Conservation (phyloP, 64 coral and sea anemone genomes). For the Actinia tenebrosa region DNA sequence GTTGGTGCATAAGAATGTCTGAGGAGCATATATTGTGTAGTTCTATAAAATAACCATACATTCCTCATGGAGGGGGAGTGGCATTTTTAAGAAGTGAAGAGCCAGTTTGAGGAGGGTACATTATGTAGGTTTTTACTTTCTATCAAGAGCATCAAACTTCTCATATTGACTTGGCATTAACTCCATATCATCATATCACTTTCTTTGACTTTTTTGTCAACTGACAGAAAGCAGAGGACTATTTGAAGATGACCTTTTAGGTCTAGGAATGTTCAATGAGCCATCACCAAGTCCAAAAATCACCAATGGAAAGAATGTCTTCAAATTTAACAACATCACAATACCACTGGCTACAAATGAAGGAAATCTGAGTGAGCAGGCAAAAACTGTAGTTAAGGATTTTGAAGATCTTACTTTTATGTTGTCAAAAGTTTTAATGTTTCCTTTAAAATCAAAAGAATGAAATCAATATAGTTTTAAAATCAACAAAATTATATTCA, state of each 20-base stretch:
- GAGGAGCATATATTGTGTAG: too few species aligned
- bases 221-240: slow-evolving; percentile 48
- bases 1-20: too few species aligned
- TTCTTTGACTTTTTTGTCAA: too few species aligned
- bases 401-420: slow-evolving; percentile 95
- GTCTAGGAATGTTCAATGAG: slow-evolving; percentile 60
- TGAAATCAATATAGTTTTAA: neutral
- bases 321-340: slow-evolving; percentile 63
- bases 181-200: too few species aligned
- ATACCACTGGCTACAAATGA: slow-evolving; percentile 53
- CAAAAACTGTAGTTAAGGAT: slow-evolving; percentile 56
- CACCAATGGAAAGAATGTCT: slow-evolving; percentile 51
- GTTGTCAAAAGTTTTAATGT: slow-evolving; percentile 89
- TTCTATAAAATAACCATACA: too few species aligned
- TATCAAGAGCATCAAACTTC: too few species aligned
- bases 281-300: slow-evolving; percentile 16
- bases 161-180: too few species aligned
- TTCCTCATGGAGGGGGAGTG: too few species aligned
- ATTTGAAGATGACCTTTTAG: slow-evolving; percentile 78
- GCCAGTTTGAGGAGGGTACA: too few species aligned
- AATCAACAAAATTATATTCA: neutral
- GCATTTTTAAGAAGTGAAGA: too few species aligned
- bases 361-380: slow-evolving; percentile 54
- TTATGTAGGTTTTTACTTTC: too few species aligned
- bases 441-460: slow-evolving; percentile 74